Base-by-base conservation (phyloP, 2,797 vertebrate genomes). In the Schizothorax lantsangensis region DNA sequence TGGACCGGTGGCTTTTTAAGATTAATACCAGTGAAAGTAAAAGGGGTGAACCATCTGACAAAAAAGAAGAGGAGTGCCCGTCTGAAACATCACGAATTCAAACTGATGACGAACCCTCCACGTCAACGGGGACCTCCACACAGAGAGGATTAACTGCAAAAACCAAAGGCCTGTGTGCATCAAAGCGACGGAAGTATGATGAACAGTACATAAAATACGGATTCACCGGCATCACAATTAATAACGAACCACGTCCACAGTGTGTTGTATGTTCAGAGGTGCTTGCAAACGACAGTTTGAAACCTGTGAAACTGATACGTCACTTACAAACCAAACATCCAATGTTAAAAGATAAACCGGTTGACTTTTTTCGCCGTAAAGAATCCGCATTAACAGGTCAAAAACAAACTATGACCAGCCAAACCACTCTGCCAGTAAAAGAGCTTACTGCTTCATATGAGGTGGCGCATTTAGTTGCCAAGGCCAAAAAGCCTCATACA, bases 91-190 rank as follows among this genome's bases (percentile, higher is more conserved):
- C 1, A 40, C 7, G 8, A 40, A 7, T 40, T 40, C 8, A 57
- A 73, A 43, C 21, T 45, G 9, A 73, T 26, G 40, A 17, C 1
- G 8, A 43, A 43, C 21, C 54, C 23, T 33, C 47, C 30, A 78
- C 30, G 21, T 54, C 12, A 62, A 79, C 1, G 4, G 7, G 36
- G 54, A 11, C 59, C 9, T 47, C 52, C 52, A 21, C 2, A 3
- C 52, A 79, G 33, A 79, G 52, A 26, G 26, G n/a, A 26, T 62
- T 80, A 15, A n/a, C 21, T 62, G 78, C 52, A 38, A 79, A 79
- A 38, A 36, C 33, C 33, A 79, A 79, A 62, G 52, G 36, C 33
- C 77, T 62, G 54, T 38, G 21, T 68, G 80, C 80, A 71, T 69
- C 43, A 68, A 81, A 81, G 23, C 0, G 1, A 73, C 2, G 14